phyloP scores from a whole-genome alignment of 1,140 invertebrate species.

The Zophobas morio region DNA sequence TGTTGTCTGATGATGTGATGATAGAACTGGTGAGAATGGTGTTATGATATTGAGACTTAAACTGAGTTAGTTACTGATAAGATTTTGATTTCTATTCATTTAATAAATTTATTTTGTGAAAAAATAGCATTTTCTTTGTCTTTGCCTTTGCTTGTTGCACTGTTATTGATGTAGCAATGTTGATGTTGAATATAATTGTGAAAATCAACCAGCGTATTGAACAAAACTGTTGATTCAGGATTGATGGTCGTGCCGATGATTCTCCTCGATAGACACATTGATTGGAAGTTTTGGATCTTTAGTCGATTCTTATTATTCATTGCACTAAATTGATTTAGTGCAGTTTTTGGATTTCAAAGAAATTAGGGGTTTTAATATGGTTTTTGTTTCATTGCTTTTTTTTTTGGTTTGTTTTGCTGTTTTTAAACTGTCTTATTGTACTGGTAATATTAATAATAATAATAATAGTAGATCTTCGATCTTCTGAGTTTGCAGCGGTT shows the following conservation, averaged over 20 bases:
- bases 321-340: no score
- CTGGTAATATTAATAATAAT: no score
- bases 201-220: not conserved
- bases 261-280: constrained; percentile 21
- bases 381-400: no score
- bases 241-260: constrained; percentile 18
- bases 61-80: constrained; percentile 26
- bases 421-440: no score
- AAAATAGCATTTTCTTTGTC: constrained; percentile 12
- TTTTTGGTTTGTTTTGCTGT: no score
- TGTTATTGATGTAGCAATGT: constrained; percentile 22
- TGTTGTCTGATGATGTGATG: constrained; percentile 7
- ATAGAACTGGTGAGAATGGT: constrained; percentile 19
- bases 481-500: no score
- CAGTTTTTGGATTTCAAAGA: no score
- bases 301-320: no score
- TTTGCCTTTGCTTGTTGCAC: constrained; percentile 9
- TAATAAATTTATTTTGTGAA: constrained; percentile 31
- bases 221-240: constrained; percentile 30
- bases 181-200: constrained; percentile 7
- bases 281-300: no score
- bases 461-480: no score
- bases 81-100: constrained; percentile 17
- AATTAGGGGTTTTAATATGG: no score
- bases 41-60: constrained; percentile 24